Percentiles rank a stretch among this genome's conserved stretches.
Evolutionary conservation across 1,140 invertebrate genomes (phyloP).

Genomic region (Eriosoma lanigerum): DNA sequence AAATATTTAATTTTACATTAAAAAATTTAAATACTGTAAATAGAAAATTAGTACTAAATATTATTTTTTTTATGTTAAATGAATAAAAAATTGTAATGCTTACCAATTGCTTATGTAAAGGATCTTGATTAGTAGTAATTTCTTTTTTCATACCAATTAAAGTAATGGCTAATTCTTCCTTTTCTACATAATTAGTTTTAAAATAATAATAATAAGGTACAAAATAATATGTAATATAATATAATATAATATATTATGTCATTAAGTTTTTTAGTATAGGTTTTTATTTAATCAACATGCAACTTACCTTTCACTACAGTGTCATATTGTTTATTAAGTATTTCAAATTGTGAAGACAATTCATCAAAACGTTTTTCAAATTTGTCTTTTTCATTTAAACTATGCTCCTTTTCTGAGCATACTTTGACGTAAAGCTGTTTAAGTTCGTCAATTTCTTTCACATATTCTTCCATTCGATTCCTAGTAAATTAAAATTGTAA

Average conservation of each 20-base stretch:
- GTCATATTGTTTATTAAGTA: conserved; percentile 16
- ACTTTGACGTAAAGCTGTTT: conserved; percentile 42
- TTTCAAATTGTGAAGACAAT: conserved; percentile 36
- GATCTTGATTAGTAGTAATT: not conserved
- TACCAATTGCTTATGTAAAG: conserved; percentile 29
- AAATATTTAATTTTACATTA: too few relatives aligned
- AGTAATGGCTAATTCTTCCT: conserved; percentile 35
- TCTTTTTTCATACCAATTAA: conserved; percentile 39
- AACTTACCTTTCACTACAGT: conserved; percentile 16
- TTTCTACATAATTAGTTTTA: conserved; percentile 38
- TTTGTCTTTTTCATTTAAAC: conserved; percentile 44
- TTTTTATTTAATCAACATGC: not conserved
- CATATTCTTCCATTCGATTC: conserved; percentile 42
- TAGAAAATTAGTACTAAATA: too few relatives aligned
- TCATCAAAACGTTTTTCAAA: conserved; percentile 23
- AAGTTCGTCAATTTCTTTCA: conserved; percentile 47
- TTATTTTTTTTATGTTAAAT: not conserved
- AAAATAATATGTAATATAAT: not conserved
- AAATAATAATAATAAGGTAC: too few relatives aligned
- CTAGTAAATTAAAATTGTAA: not conserved
- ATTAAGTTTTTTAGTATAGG: too few relatives aligned
- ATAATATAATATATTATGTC: too few relatives aligned
- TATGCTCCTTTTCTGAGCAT: conserved; percentile 46
- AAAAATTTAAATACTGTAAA: too few relatives aligned
- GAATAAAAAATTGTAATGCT: not conserved